Conservation (phyloP, 2,797 vertebrate genomes). For the Petrocephalus schoutedeni region DNA sequence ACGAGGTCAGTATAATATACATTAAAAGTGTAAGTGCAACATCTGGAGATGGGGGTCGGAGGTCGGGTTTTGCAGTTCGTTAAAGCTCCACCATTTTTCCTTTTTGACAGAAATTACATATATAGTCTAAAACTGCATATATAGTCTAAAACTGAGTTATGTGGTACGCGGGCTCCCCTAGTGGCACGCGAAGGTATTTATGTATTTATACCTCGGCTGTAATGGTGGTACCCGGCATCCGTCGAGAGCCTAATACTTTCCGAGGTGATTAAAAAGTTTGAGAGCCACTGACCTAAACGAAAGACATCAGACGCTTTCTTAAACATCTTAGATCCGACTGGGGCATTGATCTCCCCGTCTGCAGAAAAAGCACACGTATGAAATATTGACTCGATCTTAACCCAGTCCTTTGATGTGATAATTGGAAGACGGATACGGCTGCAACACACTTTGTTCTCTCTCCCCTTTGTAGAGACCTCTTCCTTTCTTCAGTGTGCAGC, state of each 20-base stretch:
- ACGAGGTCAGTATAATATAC: too few relatives aligned
- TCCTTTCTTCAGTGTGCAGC: not conserved
- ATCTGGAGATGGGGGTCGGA: too few relatives aligned
- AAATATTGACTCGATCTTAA: not conserved
- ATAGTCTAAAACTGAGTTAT: not conserved
- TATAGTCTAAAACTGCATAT: not conserved
- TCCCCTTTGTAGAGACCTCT: not conserved
- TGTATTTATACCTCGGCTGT: not conserved
- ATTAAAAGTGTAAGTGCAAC: too few relatives aligned
- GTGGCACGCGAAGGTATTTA: not conserved
- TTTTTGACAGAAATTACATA: not conserved
- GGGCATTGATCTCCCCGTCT: not conserved
- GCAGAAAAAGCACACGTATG: not conserved
- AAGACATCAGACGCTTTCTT: not conserved
- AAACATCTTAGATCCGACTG: not conserved
- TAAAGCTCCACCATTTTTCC: not conserved
- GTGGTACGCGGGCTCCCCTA: not conserved
- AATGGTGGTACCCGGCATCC: not conserved
- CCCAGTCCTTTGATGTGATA: not conserved
- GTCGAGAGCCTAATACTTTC: not conserved
- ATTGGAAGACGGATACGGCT: not conserved
- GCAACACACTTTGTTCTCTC: not conserved
- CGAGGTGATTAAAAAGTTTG: not conserved
- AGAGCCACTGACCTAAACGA: not conserved
- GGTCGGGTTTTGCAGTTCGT: not conserved